Evolutionary conservation across 2,113 vertebrate genomes (phyloP).

Genomic region (Struthio camelus): DNA sequence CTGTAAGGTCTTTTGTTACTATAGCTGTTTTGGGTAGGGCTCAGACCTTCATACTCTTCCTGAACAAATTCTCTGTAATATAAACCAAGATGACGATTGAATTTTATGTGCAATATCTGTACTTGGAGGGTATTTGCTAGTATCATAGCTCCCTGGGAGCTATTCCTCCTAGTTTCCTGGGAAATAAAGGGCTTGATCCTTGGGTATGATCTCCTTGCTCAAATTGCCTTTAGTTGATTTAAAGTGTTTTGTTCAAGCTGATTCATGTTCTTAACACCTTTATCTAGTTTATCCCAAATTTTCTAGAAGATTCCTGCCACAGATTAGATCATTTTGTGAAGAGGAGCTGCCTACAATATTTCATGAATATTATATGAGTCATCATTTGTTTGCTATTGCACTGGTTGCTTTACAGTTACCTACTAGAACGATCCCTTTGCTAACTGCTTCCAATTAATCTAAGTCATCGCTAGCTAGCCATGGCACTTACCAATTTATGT

Average conservation of each 20-base stretch:
- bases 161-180: background rate
- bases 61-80: background rate
- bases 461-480: background rate
- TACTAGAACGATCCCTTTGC: background rate
- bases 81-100: background rate
- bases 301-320: background rate
- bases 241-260: background rate
- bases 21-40: background rate
- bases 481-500: background rate
- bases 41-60: background rate
- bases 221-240: background rate
- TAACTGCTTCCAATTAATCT: background rate
- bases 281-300: background rate
- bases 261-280: background rate
- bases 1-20: background rate
- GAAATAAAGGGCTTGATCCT: background rate
- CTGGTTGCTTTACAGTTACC: background rate
- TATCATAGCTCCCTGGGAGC: background rate
- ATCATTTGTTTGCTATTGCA: background rate
- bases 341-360: background rate
- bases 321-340: background rate
- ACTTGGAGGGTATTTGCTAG: background rate
- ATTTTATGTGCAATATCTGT: background rate
- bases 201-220: background rate
- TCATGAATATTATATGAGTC: background rate